phyloP scores from a whole-genome alignment of 2,113 vertebrate genomes.

The Rana temporaria region DNA sequence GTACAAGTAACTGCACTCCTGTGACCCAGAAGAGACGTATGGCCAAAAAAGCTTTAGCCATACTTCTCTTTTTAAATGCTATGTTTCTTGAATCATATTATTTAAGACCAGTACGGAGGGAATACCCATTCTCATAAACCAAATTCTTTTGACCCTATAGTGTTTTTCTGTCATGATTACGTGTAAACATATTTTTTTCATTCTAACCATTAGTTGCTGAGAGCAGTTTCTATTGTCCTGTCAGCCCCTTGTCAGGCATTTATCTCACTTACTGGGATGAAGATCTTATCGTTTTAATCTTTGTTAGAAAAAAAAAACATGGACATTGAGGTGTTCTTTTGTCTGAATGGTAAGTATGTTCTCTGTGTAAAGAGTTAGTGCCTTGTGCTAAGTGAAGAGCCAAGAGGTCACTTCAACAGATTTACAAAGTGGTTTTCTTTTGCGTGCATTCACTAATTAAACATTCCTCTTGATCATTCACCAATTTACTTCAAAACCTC shows the following conservation, averaged over 20 bases:
- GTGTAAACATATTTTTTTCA: background rate
- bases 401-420: conserved; percentile 25
- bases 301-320: background rate
- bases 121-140: too few relatives aligned
- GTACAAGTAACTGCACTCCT: too few relatives aligned
- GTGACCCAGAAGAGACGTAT: too few relatives aligned
- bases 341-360: conserved; percentile 56
- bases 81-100: too few relatives aligned
- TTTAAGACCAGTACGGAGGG: too few relatives aligned
- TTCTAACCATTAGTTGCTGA: background rate
- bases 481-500: conserved; percentile 10
- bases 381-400: conserved; percentile 11
- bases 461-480: conserved; percentile 25
- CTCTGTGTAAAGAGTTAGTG: background rate
- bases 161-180: background rate
- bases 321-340: background rate
- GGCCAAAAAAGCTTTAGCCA: too few relatives aligned
- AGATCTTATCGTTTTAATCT: conserved; percentile 20
- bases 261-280: conserved; percentile 2
- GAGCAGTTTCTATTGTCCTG: background rate
- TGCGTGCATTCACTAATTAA: conserved; percentile 3
- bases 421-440: conserved; percentile 45
- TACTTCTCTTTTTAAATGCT: too few relatives aligned
- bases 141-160: too few relatives aligned
- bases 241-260: background rate